Percentiles rank a stretch among this genome's conserved stretches.
Evolutionary conservation across 2,113 vertebrate species (phyloP).

Genomic region (Cyanistes caeruleus): DNA sequence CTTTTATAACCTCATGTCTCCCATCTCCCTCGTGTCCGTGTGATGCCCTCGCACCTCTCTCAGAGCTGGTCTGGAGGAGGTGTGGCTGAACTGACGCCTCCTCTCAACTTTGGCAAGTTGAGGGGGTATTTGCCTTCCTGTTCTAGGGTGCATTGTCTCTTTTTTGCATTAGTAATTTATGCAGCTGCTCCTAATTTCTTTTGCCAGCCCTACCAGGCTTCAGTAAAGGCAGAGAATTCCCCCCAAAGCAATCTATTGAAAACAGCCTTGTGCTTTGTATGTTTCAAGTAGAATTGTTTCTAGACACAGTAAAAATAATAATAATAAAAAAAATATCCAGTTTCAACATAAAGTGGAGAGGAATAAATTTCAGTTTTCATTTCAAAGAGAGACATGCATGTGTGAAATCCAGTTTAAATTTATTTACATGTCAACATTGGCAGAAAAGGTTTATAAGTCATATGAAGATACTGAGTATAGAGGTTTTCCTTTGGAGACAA

Average conservation of each 20-base stretch:
- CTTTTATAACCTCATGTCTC: neutral
- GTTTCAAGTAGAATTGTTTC: conserved; percentile 56
- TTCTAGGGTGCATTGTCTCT: neutral
- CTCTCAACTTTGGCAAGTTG: neutral
- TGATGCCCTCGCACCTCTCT: rapidly evolving
- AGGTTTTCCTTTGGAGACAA: neutral
- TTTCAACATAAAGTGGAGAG: conserved; percentile 50
- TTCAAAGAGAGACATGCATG: neutral
- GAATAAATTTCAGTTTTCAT: neutral
- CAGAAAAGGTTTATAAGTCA: neutral
- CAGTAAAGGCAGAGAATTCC: conserved; percentile 51
- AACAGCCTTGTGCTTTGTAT: conserved; percentile 50
- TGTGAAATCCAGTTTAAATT: neutral
- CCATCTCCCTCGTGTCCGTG: neutral
- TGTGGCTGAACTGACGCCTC: rapidly evolving
- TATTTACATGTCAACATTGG: neutral
- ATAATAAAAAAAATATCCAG: neutral
- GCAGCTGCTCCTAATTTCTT: conserved; percentile 63
- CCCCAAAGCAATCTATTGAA: conserved; percentile 53
- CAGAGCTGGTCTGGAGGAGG: neutral
- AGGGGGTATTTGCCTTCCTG: neutral
- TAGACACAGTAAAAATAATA: neutral
- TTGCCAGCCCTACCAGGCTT: conserved; percentile 12
- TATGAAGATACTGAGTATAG: neutral
- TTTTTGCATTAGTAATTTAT: conserved; percentile 49